A percentile compares a stretch with the other conserved stretches of the same genome.
These are phyloP conservation scores for Thalassarche chlororhynchos DNA, from an alignment of 2,113 vertebrate genomes.

Conservation along the genomic window DNA sequence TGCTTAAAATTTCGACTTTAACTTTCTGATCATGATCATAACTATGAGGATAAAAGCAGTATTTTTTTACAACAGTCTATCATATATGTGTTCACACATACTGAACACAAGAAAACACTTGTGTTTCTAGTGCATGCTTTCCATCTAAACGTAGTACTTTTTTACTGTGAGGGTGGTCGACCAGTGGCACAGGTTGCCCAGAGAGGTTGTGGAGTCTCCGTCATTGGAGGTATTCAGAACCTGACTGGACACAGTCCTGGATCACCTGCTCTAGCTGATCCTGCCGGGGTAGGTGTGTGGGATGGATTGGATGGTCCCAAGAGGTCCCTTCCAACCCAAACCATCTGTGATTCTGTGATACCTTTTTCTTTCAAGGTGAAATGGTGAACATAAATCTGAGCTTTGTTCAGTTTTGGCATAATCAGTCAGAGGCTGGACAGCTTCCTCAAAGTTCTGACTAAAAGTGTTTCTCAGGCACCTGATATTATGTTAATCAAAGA, in stretches of 20 bases:
- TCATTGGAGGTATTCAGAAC: not conserved
- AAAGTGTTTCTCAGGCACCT: not conserved
- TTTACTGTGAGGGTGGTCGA: not conserved
- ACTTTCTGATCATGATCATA: not conserved
- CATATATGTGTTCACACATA: not conserved
- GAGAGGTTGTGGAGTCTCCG: not conserved
- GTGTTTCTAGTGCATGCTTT: not conserved
- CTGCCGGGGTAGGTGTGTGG: not conserved
- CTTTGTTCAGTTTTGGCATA: not conserved
- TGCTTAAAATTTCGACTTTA: not conserved
- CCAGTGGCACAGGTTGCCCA: not conserved
- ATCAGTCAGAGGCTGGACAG: not conserved
- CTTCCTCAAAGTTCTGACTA: not conserved
- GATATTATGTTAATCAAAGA: not conserved
- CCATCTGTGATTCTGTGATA: not conserved
- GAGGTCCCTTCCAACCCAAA: not conserved
- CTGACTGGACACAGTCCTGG: not conserved
- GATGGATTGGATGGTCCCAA: not conserved
- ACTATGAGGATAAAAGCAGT: not conserved
- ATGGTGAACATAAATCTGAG: not conserved
- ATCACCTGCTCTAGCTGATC: not conserved
- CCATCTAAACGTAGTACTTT: not conserved
- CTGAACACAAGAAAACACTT: not conserved
- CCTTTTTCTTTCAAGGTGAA: not conserved
- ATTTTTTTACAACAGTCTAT: not conserved